Conservation (phyloP, 2,113 vertebrate genomes). For the Chaetura pelagica region DNA sequence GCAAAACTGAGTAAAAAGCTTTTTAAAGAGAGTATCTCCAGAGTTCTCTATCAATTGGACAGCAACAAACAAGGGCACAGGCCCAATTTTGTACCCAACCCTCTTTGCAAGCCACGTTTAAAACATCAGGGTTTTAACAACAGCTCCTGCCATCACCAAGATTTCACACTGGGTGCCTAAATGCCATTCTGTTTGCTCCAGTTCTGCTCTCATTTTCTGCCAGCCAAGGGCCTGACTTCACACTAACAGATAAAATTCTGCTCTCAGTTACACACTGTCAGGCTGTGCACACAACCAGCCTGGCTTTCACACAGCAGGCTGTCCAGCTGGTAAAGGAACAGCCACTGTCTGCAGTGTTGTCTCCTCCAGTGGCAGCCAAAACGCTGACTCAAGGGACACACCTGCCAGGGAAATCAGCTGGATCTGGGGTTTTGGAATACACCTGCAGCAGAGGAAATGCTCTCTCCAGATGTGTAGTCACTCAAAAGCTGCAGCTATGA, state of each 20-base stretch:
- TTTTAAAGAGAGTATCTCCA: neutral
- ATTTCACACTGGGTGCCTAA: neutral
- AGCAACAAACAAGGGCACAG: neutral
- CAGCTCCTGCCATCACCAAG: neutral
- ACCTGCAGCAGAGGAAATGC: neutral
- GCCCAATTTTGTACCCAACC: neutral
- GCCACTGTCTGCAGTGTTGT: neutral
- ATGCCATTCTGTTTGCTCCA: neutral
- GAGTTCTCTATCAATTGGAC: neutral
- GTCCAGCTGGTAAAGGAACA: accelerated
- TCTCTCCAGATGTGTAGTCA: neutral
- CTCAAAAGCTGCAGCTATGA: neutral
- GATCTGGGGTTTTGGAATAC: neutral
- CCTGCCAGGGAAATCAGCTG: neutral
- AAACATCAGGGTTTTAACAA: neutral
- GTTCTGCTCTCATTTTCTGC: neutral
- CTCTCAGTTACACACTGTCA: accelerated
- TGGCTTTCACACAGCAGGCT: neutral
- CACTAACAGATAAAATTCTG: neutral
- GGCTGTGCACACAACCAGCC: neutral
- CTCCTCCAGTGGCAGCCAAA: neutral
- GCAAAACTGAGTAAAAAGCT: neutral
- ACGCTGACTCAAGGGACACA: neutral
- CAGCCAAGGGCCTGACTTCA: neutral
- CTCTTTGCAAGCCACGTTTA: neutral